Conservation (phyloP, 2,113 vertebrate species). For the Erythrocercus mccallii region DNA sequence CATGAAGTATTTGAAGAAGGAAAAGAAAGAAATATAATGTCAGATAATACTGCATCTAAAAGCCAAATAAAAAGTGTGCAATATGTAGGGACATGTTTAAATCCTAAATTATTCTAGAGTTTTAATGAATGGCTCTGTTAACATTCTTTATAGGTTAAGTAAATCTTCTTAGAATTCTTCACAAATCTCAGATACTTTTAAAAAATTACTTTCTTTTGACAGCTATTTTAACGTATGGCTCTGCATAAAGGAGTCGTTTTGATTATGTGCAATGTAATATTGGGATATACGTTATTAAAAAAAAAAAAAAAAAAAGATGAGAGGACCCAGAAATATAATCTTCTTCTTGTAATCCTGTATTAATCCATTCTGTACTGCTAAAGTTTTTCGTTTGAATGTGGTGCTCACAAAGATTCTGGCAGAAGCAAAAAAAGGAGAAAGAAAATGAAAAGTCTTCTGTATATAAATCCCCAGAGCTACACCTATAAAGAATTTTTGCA, state of each 20-base stretch:
- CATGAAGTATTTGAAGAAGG: background rate
- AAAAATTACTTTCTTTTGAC: constrained; percentile 19
- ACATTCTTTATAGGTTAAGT: background rate
- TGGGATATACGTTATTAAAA: background rate
- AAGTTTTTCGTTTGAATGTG: constrained; percentile 23
- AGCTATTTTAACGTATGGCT: background rate
- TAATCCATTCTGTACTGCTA: constrained; percentile 47
- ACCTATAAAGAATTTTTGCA: constrained; percentile 26
- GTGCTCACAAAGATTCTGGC: constrained; percentile 36
- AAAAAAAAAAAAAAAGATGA: background rate
- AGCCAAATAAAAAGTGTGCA: background rate
- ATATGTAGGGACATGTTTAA: background rate
- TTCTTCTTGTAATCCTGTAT: constrained; percentile 43
- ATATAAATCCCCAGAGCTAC: constrained; percentile 45
- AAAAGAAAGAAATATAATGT: background rate
- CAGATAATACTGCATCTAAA: background rate
- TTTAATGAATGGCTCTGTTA: constrained; percentile 12
- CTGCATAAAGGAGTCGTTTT: constrained; percentile 1
- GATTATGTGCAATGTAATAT: background rate
- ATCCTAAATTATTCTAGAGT: background rate
- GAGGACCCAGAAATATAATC: background rate
- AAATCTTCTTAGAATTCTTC: constrained; percentile 30
- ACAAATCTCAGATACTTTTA: background rate
- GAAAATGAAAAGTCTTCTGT: constrained; percentile 18
- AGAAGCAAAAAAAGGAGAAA: background rate